These are phyloP conservation scores for Acrobasis consociella DNA, from an alignment of 2,888 invertebrate genomes.

Conservation along the genomic window DNA sequence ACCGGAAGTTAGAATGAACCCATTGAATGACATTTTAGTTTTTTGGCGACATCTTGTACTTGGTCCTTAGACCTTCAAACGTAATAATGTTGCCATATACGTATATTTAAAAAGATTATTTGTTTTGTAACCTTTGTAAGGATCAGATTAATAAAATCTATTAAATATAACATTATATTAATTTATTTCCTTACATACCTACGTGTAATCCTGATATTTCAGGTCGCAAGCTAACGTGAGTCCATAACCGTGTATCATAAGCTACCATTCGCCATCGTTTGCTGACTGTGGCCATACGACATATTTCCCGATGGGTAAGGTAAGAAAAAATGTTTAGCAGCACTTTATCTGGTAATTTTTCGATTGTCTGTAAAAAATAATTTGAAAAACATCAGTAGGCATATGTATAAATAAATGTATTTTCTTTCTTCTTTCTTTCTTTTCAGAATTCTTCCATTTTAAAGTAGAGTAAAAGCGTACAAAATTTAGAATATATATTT, in stretches of 20 bases:
- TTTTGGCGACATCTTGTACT: conserved; percentile 15
- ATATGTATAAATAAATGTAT: no score
- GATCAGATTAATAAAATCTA: neutral
- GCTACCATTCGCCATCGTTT: conserved; percentile 98
- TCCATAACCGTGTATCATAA: conserved; percentile 97
- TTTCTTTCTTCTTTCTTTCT: no score
- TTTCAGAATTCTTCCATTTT: no score
- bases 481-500: no score
- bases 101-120: neutral
- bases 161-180: neutral
- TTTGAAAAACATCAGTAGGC: no score
- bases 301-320: conserved; percentile 95
- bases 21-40: conserved; percentile 23
- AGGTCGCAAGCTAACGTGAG: conserved; percentile 96
- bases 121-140: neutral
- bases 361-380: conserved; percentile 89
- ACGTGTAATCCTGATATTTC: conserved; percentile 98
- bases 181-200: conserved; percentile 62
- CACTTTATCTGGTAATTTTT: conserved; percentile 98
- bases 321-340: conserved; percentile 97
- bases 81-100: neutral
- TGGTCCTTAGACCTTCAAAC: neutral
- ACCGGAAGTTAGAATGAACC: conserved; percentile 28
- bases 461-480: no score
- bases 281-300: conserved; percentile 96